A percentile compares a stretch with the other conserved stretches of the same genome.
Conservation (phyloP, 1,140 invertebrate species). For the Drosophila sulfurigaster region DNA sequence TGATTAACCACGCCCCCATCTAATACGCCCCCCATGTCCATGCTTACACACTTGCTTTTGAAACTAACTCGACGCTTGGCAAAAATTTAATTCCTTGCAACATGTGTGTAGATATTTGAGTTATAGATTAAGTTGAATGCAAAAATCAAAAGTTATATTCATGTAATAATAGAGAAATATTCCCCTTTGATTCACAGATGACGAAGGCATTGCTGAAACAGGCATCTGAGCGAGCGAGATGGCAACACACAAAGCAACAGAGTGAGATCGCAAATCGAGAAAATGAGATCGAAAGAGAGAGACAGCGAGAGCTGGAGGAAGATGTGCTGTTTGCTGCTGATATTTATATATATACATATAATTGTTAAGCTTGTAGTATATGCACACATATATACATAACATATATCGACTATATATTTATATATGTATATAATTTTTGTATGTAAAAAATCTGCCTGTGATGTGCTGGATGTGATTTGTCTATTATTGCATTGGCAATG, state of each 20-base stretch:
- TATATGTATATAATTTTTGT: constrained; percentile 29
- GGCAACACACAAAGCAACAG: not conserved
- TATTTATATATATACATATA: constrained; percentile 42
- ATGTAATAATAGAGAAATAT: constrained; percentile 5
- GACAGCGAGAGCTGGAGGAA: not conserved
- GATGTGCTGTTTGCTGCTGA: constrained; percentile 40
- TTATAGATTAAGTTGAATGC: not conserved
- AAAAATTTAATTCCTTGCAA: not conserved
- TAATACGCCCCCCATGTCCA: not conserved
- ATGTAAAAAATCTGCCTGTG: constrained; percentile 76
- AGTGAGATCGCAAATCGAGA: not conserved
- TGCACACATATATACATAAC: constrained; percentile 10
- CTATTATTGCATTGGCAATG: constrained; percentile 60
- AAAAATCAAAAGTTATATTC: not conserved
- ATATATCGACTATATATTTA: constrained; percentile 18
- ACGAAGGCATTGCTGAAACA: constrained; percentile 96
- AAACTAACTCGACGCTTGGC: constrained; percentile 33
- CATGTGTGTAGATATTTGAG: not conserved
- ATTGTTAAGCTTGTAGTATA: constrained; percentile 34
- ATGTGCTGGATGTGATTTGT: constrained; percentile 82
- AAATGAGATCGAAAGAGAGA: not conserved
- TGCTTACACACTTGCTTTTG: constrained; percentile 18
- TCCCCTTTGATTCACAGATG: constrained; percentile 89
- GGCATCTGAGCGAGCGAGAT: constrained; percentile 89
- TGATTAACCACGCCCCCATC: constrained; percentile 11